Percentiles rank a stretch among this genome's conserved stretches.
Conservation (phyloP, 2,888 invertebrate genomes). For the Tortricodes alternella region DNA sequence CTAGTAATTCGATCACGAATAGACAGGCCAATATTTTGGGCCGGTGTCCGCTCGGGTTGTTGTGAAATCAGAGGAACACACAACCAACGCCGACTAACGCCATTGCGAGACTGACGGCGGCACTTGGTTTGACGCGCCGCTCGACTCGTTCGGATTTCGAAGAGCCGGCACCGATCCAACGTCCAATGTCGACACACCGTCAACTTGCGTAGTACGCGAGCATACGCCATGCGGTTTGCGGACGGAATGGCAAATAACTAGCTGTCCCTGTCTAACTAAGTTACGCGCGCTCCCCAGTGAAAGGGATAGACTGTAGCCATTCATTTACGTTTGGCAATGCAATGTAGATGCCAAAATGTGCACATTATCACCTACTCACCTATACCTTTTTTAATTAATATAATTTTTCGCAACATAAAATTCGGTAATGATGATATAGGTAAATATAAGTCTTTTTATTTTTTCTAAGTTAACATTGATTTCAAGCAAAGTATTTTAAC, state of each 20-base stretch:
- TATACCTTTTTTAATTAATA: slow-evolving; percentile 24
- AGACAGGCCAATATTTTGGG: slow-evolving; percentile 83
- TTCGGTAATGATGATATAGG: slow-evolving; percentile 1
- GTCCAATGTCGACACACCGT: slow-evolving; percentile 82
- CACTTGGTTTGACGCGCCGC: slow-evolving; percentile 29
- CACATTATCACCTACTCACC: slow-evolving; percentile 28
- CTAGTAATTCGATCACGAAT: slow-evolving; percentile 76
- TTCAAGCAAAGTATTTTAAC: too few species aligned
- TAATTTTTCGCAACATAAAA: slow-evolving; percentile 15
- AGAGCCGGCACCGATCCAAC: slow-evolving; percentile 78
- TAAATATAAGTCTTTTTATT: too few species aligned
- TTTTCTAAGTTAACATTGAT: too few species aligned
- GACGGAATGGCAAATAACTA: slow-evolving; percentile 40
- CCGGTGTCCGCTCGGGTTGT: slow-evolving; percentile 83
- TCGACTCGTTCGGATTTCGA: slow-evolving; percentile 64
- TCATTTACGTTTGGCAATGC: slow-evolving; percentile 79
- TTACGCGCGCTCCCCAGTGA: slow-evolving; percentile 37
- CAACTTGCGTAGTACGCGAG: slow-evolving; percentile 81
- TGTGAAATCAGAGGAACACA: slow-evolving; percentile 76
- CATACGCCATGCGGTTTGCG: slow-evolving; percentile 67
- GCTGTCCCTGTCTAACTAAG: slow-evolving; percentile 58
- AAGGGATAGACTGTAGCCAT: slow-evolving; percentile 64
- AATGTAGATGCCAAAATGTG: slow-evolving; percentile 39
- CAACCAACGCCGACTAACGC: slow-evolving; percentile 74
- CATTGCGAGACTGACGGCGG: slow-evolving; percentile 78